Evolutionary conservation across 2,888 invertebrate species (phyloP).

Genomic region (Pyrgus malvae): DNA sequence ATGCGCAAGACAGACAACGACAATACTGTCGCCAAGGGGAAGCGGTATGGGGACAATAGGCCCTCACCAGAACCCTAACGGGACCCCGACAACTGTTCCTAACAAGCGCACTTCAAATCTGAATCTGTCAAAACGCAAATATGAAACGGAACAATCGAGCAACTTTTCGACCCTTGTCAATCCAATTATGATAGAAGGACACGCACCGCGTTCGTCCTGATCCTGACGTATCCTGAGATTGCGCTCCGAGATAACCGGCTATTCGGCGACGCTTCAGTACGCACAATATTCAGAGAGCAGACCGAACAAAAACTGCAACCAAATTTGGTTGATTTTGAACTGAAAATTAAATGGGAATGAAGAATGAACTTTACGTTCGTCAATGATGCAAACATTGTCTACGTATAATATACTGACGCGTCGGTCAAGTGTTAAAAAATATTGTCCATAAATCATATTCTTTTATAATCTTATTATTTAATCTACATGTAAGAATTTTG

Average conservation of each 20-base stretch:
- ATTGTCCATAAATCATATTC: no score
- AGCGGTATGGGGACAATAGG: slow-evolving; percentile 43
- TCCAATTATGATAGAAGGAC: slow-evolving; percentile 55
- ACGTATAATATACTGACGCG: no score
- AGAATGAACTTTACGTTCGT: no score
- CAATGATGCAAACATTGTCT: no score
- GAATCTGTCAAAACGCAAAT: slow-evolving; percentile 51
- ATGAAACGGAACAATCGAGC: slow-evolving; percentile 56
- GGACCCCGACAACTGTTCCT: slow-evolving; percentile 41
- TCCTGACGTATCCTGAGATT: slow-evolving; percentile 31
- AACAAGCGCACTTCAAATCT: slow-evolving; percentile 53
- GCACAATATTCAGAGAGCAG: no score
- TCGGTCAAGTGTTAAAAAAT: no score
- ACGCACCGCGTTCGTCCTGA: slow-evolving; percentile 31
- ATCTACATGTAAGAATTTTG: no score
- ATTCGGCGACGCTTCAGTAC: slow-evolving; percentile 35
- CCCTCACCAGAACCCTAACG: slow-evolving; percentile 54
- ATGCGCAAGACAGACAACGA: slow-evolving; percentile 55
- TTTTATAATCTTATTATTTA: no score
- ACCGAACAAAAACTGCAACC: no score
- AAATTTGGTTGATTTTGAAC: no score
- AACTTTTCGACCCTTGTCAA: slow-evolving; percentile 58
- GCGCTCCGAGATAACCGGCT: slow-evolving; percentile 37
- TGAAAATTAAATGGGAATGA: no score
- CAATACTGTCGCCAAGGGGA: slow-evolving; percentile 57